Percentiles rank a stretch among this genome's conserved stretches.
Conservation (phyloP, 2,888 invertebrate species). For the Vanessa cardui region DNA sequence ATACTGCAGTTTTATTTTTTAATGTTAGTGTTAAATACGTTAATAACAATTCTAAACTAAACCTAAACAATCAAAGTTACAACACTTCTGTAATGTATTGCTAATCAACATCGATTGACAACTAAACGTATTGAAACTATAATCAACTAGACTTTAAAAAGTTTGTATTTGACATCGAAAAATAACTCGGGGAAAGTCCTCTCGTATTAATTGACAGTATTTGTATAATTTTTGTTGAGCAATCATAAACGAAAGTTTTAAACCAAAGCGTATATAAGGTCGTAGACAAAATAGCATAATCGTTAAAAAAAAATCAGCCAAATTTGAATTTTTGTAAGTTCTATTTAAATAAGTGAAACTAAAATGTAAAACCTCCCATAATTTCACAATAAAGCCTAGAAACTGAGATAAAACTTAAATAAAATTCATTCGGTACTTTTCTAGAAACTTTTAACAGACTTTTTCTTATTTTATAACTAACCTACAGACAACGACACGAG, state of each 20-base stretch:
- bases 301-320: too few species aligned
- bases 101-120: slow-evolving; percentile 1
- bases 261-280: neutral
- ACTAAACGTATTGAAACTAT: neutral
- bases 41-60: slow-evolving; percentile 29
- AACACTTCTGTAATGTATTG: slow-evolving; percentile 6
- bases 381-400: neutral
- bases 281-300: neutral
- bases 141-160: slow-evolving; percentile 18
- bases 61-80: slow-evolving; percentile 21
- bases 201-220: slow-evolving; percentile 30
- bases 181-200: slow-evolving; percentile 26
- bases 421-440: neutral
- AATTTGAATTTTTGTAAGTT: too few species aligned
- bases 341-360: too few species aligned
- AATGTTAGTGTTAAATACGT: slow-evolving; percentile 17
- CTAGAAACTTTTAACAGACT: slow-evolving; percentile 5
- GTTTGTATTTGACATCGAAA: slow-evolving; percentile 28
- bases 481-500: slow-evolving; percentile 16
- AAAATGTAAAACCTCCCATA: neutral
- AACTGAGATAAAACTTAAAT: neutral
- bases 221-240: slow-evolving; percentile 12
- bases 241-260: neutral
- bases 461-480: slow-evolving; percentile 19
- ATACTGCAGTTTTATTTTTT: slow-evolving; percentile 2